phyloP scores from a whole-genome alignment of 2,888 invertebrate species.

The Tupiocoris notatus region DNA sequence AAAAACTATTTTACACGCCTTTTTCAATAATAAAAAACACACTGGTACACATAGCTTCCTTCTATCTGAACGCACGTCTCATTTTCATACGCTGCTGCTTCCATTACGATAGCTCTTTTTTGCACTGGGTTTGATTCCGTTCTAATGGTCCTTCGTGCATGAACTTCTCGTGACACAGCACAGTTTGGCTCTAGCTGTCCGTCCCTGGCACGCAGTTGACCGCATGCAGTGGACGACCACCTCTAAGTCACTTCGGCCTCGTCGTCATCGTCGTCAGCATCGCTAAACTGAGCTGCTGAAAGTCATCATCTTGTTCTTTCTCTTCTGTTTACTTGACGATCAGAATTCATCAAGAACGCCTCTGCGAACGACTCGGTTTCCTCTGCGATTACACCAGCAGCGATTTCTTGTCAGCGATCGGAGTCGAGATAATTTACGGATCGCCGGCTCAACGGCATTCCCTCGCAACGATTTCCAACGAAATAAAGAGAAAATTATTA shows the following conservation, averaged over 20 bases:
- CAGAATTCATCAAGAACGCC: too few species aligned
- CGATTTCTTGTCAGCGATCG: too few species aligned
- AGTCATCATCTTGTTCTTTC: too few species aligned
- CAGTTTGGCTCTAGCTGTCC: conserved; percentile 35
- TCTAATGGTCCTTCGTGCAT: conserved; percentile 38
- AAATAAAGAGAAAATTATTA: too few species aligned
- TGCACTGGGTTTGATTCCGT: conserved; percentile 38
- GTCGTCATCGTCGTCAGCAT: not conserved
- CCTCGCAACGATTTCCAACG: too few species aligned
- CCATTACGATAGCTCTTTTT: conserved; percentile 37
- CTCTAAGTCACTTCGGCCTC: not conserved
- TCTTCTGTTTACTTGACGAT: not conserved
- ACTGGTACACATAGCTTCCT: conserved; percentile 32
- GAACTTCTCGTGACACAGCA: conserved; percentile 32
- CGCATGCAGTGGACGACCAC: not conserved
- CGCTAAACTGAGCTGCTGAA: not conserved
- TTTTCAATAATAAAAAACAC: conserved; percentile 4
- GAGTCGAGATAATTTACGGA: too few species aligned
- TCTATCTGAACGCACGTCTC: conserved; percentile 41
- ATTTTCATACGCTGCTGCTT: conserved; percentile 40
- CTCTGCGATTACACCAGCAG: too few species aligned
- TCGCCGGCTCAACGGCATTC: too few species aligned
- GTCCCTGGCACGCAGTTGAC: not conserved
- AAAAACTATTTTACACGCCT: conserved; percentile 2
- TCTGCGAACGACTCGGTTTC: too few species aligned